A percentile compares a stretch with the other conserved stretches of the same genome.
phyloP scores from a whole-genome alignment of 2,113 vertebrate species.

The Rhinogobius similis region DNA sequence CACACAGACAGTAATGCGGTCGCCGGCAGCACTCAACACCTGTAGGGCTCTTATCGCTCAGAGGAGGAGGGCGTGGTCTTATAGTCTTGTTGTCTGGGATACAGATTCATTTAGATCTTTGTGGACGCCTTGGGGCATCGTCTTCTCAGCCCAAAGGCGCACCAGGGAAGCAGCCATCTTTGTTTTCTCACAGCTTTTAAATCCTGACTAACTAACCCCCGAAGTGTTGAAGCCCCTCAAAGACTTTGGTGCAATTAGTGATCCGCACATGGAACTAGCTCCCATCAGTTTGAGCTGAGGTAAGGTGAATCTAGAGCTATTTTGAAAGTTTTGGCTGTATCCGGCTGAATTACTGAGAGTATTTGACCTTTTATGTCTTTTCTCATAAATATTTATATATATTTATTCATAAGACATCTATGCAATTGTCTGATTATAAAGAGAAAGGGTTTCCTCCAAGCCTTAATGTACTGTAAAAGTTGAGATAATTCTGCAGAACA shows the following conservation, averaged over 20 bases:
- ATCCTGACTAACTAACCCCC: slow-evolving; percentile 21
- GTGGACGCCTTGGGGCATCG: slow-evolving; percentile 27
- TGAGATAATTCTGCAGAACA: no score
- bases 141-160: slow-evolving; percentile 18
- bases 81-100: slow-evolving; percentile 21
- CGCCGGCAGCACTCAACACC: slow-evolving; percentile 23
- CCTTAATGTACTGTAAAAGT: no score
- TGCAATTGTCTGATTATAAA: no score
- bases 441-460: no score
- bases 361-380: not conserved
- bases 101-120: slow-evolving; percentile 25
- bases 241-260: slow-evolving; percentile 22
- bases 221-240: slow-evolving; percentile 6
- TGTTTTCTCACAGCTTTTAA: slow-evolving; percentile 10
- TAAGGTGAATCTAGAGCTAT: not conserved
- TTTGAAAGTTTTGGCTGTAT: not conserved
- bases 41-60: slow-evolving; percentile 20
- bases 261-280: slow-evolving; percentile 19
- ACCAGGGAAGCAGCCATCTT: slow-evolving; percentile 11
- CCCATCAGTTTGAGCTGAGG: not conserved
- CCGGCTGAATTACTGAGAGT: not conserved
- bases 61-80: not conserved
- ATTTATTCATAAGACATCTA: no score
- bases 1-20: slow-evolving; percentile 10
- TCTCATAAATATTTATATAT: not conserved